These are phyloP conservation scores for Reticulitermes lucifugus DNA, from an alignment of 2,888 invertebrate genomes.

Conservation along the genomic window DNA sequence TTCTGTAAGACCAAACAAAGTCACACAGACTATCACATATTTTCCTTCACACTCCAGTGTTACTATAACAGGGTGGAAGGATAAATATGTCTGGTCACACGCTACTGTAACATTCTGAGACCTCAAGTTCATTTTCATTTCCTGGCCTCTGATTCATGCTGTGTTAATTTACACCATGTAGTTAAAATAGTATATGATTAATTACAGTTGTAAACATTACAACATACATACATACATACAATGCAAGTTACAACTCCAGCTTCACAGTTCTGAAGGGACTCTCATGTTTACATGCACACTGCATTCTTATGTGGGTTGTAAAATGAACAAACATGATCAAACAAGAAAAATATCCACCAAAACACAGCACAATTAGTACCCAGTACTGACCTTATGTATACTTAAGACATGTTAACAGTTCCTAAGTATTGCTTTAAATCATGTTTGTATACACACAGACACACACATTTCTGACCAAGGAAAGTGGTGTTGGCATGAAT, in stretches of 20 bases:
- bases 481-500: too few species aligned
- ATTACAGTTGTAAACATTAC: not conserved
- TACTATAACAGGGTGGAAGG: not conserved
- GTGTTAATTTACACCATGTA: constrained; percentile 2
- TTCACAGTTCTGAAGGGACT: not conserved
- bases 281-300: not conserved
- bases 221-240: not conserved
- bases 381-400: too few species aligned
- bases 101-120: not conserved
- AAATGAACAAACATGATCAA: too few species aligned
- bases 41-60: too few species aligned
- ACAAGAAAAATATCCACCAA: too few species aligned
- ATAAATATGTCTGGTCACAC: not conserved
- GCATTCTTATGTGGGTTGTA: not conserved
- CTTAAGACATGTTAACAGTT: too few species aligned
- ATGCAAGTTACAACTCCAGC: not conserved
- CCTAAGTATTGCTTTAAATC: too few species aligned
- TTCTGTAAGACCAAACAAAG: not conserved
- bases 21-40: not conserved
- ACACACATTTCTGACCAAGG: too few species aligned
- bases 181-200: not conserved
- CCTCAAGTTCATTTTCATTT: not conserved
- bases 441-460: too few species aligned
- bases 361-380: too few species aligned
- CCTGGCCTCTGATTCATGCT: not conserved